Evolutionary conservation across 2,888 invertebrate species (phyloP).

Genomic region (Phragmatobia fuliginosa): DNA sequence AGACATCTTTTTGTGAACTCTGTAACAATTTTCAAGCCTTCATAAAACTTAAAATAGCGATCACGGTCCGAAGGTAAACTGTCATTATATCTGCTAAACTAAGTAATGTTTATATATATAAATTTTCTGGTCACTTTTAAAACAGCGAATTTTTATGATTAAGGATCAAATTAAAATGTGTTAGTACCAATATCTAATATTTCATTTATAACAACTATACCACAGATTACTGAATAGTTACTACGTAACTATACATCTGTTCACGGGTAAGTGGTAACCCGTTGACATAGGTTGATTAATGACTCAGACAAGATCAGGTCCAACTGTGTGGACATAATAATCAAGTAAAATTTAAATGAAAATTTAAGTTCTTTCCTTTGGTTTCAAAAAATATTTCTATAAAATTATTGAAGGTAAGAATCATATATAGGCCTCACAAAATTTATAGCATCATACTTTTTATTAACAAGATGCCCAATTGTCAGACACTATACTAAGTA

Average conservation of each 20-base stretch:
- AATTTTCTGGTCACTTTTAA: too few species aligned
- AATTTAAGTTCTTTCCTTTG: conserved; percentile 26
- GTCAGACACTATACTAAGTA: conserved; percentile 25
- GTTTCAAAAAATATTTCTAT: conserved; percentile 20
- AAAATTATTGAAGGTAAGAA: conserved; percentile 29
- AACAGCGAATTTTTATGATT: conserved; percentile 29
- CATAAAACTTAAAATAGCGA: not conserved
- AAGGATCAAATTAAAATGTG: conserved; percentile 30
- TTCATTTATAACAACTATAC: too few species aligned
- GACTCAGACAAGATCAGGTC: conserved; percentile 30
- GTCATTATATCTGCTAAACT: conserved; percentile 3
- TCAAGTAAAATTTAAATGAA: conserved; percentile 25
- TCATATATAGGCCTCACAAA: conserved; percentile 8
- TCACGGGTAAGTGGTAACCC: conserved; percentile 26
- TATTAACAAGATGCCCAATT: conserved; percentile 26
- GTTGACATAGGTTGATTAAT: conserved; percentile 50
- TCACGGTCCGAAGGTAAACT: not conserved
- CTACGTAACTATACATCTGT: conserved; percentile 17
- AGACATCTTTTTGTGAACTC: not conserved
- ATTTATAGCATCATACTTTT: too few species aligned
- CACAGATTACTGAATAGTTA: too few species aligned
- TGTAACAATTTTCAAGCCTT: not conserved
- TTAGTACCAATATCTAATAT: conserved; percentile 22
- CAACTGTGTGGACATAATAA: conserved; percentile 34
- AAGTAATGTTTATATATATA: not conserved